phyloP scores from a whole-genome alignment of 2,797 vertebrate species.

The Pogonophryne albipinna region DNA sequence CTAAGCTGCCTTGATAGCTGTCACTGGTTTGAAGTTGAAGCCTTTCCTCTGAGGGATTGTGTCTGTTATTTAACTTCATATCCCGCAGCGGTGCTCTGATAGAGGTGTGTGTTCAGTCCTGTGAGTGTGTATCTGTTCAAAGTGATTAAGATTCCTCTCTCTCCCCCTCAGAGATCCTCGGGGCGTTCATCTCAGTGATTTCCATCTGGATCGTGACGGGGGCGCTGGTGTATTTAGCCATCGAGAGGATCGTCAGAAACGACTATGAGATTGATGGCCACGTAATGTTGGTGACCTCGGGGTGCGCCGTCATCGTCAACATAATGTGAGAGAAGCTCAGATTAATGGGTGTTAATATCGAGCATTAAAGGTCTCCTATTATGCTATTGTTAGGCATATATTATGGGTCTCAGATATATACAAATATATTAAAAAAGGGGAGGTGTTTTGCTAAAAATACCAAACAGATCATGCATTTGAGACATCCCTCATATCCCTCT shows the following conservation, averaged over 20 bases:
- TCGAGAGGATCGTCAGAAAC: conserved; percentile 90
- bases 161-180: conserved; percentile 89
- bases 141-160: not conserved
- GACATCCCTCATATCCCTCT: too few relatives aligned
- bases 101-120: not conserved
- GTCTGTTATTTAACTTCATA: conserved; percentile 2
- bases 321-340: conserved; percentile 85
- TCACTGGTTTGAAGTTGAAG: not conserved
- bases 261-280: conserved; percentile 95
- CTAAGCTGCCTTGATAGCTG: too few relatives aligned
- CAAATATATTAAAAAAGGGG: too few relatives aligned
- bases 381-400: too few relatives aligned
- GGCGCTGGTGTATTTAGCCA: conserved; percentile 92
- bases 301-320: conserved; percentile 92
- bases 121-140: not conserved
- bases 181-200: conserved; percentile 92
- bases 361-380: not conserved
- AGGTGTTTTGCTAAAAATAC: too few relatives aligned
- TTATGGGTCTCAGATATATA: too few relatives aligned
- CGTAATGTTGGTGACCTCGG: conserved; percentile 94
- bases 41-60: not conserved
- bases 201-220: conserved; percentile 98
- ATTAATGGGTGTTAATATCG: not conserved
- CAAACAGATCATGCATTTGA: too few relatives aligned
- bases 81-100: not conserved